Evolutionary conservation across 2,888 invertebrate species (phyloP).

Genomic region (Cataglyphis albicans): DNA sequence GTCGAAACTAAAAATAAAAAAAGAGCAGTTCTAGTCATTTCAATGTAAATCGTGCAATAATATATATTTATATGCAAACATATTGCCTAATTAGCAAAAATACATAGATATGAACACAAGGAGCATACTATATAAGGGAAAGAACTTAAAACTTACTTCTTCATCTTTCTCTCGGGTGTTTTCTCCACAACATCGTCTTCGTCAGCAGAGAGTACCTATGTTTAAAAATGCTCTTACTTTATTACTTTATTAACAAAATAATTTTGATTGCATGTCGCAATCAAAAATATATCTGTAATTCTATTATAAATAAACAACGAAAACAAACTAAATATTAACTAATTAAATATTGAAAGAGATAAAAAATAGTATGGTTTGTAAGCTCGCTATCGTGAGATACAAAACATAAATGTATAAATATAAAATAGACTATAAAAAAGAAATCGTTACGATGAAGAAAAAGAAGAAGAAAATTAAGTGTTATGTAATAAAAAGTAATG

Average conservation of each 20-base stretch:
- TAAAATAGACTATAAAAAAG: conserved; percentile 16
- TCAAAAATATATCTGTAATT: conserved; percentile 1
- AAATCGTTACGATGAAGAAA: not conserved
- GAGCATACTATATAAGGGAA: not conserved
- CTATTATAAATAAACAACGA: conserved; percentile 3
- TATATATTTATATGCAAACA: not conserved
- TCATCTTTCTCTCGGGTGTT: conserved; percentile 67
- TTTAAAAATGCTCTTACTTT: conserved; percentile 55
- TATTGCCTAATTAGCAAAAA: not conserved
- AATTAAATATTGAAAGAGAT: conserved; percentile 11
- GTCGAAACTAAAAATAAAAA: not conserved
- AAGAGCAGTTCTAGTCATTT: not conserved
- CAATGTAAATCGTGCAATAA: not conserved
- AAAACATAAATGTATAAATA: not conserved
- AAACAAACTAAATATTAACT: not conserved
- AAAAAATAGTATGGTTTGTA: not conserved
- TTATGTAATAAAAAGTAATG: too few relatives aligned
- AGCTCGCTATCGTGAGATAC: not conserved
- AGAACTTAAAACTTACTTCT: conserved; percentile 62
- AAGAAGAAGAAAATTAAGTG: not conserved
- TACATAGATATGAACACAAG: not conserved
- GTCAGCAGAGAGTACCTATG: conserved; percentile 60
- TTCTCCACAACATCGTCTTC: conserved; percentile 72
- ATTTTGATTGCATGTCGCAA: not conserved
- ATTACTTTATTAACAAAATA: not conserved